Percentiles rank a stretch among this genome's conserved stretches.
These are phyloP conservation scores for Sitophilus oryzae DNA, from an alignment of 1,140 invertebrate species.

Conservation along the genomic window DNA sequence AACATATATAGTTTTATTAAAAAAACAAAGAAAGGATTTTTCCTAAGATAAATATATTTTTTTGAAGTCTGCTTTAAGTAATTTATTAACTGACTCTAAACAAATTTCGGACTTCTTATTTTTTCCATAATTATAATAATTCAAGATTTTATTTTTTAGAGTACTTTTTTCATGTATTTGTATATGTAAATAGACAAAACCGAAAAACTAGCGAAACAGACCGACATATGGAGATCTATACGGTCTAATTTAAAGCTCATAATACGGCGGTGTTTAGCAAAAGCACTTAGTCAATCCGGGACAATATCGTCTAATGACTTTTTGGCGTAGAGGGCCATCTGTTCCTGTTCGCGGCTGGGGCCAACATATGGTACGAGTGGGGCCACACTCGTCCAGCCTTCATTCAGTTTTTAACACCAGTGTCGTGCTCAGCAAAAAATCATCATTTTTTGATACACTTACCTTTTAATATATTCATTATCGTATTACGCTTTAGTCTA, in stretches of 20 bases:
- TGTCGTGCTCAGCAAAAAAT: too few relatives aligned
- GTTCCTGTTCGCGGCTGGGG: constrained; percentile 43
- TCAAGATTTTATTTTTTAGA: too few relatives aligned
- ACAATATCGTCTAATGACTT: constrained; percentile 45
- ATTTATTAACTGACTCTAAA: too few relatives aligned
- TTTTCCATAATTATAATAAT: too few relatives aligned
- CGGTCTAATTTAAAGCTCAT: constrained; percentile 27
- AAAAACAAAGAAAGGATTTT: too few relatives aligned
- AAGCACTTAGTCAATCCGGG: constrained; percentile 39
- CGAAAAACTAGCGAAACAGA: not conserved
- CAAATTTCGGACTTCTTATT: too few relatives aligned
- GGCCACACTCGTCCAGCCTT: constrained; percentile 19
- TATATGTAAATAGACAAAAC: not conserved
- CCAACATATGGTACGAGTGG: constrained; percentile 42
- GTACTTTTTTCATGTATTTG: constrained; percentile 14
- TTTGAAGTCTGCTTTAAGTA: too few relatives aligned
- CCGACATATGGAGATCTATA: not conserved
- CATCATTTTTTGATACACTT: too few relatives aligned
- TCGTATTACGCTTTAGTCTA: too few relatives aligned
- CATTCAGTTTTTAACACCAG: constrained; percentile 8
- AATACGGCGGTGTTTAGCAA: constrained; percentile 33
- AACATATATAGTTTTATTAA: too few relatives aligned
- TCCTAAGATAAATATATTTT: too few relatives aligned
- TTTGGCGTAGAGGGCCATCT: constrained; percentile 44
- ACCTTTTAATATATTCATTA: too few relatives aligned